These are phyloP conservation scores for Miopithecus talapoin DNA, from an alignment of 2,797 vertebrate genomes.

Conservation along the genomic window DNA sequence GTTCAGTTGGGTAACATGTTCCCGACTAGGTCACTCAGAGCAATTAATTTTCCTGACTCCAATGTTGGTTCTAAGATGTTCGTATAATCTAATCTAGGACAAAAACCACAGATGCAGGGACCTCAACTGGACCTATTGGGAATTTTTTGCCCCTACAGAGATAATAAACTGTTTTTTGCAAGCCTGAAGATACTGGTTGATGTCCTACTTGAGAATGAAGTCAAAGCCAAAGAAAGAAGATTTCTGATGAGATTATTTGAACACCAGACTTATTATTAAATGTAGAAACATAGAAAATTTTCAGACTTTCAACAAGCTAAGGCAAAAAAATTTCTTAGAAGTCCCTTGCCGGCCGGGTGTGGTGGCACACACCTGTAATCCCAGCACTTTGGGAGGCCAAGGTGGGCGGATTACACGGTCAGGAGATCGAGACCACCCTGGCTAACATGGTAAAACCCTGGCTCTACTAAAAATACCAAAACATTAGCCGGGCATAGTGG, in stretches of 20 bases:
- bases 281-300: neutral
- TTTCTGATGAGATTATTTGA: neutral
- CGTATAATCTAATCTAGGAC: neutral
- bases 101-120: neutral
- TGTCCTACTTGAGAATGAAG: neutral
- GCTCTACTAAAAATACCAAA: no score
- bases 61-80: neutral
- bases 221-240: neutral
- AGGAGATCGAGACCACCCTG: no score
- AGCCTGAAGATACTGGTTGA: neutral
- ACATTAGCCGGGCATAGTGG: no score
- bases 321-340: neutral
- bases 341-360: rapidly evolving
- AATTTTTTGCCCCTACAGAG: neutral
- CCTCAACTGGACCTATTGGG: neutral
- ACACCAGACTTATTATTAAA: neutral
- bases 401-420: no score
- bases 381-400: no score
- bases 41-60: neutral
- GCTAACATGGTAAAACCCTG: no score
- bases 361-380: no score
- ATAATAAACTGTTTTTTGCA: neutral
- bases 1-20: neutral
- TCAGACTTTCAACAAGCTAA: neutral
- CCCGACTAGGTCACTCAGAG: neutral